A percentile compares a stretch with the other conserved stretches of the same genome.
These are phyloP conservation scores for Leucosticte australis DNA, from an alignment of 2,113 vertebrate species.

Conservation along the genomic window DNA sequence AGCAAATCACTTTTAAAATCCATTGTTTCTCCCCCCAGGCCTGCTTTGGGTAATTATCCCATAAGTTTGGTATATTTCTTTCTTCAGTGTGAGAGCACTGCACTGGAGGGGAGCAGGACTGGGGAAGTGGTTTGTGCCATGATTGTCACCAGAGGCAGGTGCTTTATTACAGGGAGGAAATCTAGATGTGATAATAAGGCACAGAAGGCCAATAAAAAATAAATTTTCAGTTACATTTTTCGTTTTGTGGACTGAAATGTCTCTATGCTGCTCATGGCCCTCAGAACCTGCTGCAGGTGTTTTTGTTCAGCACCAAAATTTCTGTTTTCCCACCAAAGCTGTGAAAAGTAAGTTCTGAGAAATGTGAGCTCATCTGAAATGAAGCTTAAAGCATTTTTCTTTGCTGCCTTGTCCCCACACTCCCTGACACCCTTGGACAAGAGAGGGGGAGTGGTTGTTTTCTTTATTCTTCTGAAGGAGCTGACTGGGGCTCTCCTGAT, in stretches of 20 bases:
- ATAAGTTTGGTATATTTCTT: fast-evolving
- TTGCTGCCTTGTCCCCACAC: neutral
- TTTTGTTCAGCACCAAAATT: neutral
- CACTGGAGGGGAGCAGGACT: neutral
- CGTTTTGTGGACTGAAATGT: neutral
- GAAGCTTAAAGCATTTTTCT: neutral
- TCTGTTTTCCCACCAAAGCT: neutral
- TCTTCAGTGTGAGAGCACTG: neutral
- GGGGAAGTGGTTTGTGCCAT: neutral
- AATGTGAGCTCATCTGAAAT: neutral
- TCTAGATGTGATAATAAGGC: neutral
- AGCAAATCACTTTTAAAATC: neutral
- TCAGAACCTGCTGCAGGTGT: neutral
- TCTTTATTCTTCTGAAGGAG: neutral
- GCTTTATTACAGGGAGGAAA: neutral
- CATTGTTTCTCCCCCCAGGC: neutral
- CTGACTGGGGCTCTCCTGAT: neutral
- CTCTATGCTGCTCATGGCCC: neutral
- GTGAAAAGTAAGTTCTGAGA: neutral
- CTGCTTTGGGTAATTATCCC: neutral
- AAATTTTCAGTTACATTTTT: neutral
- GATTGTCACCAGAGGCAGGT: neutral
- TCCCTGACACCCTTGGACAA: neutral
- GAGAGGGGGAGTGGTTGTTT: neutral
- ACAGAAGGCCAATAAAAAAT: neutral